These are phyloP conservation scores for Antennarius maculatus DNA, from an alignment of 2,797 vertebrate species.

Conservation along the genomic window DNA sequence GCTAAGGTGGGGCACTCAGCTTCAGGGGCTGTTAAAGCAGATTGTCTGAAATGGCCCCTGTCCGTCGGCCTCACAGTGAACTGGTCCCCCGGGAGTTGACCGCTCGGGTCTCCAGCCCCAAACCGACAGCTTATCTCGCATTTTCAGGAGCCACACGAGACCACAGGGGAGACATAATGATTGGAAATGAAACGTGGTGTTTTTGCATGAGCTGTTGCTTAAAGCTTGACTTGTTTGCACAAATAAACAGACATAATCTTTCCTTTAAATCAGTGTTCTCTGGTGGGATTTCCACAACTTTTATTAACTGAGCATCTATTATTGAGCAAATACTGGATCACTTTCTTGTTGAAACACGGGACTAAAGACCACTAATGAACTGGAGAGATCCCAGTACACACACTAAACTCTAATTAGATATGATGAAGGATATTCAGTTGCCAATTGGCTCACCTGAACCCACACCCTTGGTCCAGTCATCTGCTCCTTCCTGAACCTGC, in stretches of 20 bases:
- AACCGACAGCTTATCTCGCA: conserved; percentile 65
- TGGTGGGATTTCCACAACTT: conserved; percentile 30
- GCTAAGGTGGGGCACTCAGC: conserved; percentile 32
- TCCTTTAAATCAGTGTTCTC: conserved; percentile 9
- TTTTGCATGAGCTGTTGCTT: conserved; percentile 35
- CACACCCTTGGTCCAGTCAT: conserved; percentile 39
- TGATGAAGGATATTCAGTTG: conserved; percentile 43
- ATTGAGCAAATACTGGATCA: conserved; percentile 33
- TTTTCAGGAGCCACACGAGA: conserved; percentile 64
- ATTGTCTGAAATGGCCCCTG: conserved; percentile 69
- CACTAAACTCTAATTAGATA: conserved; percentile 37
- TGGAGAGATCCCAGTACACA: conserved; percentile 45
- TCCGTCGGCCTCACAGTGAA: conserved; percentile 74
- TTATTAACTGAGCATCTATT: conserved; percentile 48
- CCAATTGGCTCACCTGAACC: conserved; percentile 53
- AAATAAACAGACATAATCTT: conserved; percentile 36
- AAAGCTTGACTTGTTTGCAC: conserved; percentile 23
- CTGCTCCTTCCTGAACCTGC: conserved; percentile 48
- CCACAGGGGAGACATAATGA: conserved; percentile 41
- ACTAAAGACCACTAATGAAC: conserved; percentile 27
- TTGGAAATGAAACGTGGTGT: conserved; percentile 38
- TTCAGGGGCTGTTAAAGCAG: conserved; percentile 59
- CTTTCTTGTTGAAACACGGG: conserved; percentile 42
- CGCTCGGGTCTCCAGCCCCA: conserved; percentile 35
- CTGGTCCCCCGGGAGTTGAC: conserved; percentile 66